Evolutionary conservation across 92 coral and sea anemone genomes (phyloP).

Genomic region (Zoanthus sociatus): DNA sequence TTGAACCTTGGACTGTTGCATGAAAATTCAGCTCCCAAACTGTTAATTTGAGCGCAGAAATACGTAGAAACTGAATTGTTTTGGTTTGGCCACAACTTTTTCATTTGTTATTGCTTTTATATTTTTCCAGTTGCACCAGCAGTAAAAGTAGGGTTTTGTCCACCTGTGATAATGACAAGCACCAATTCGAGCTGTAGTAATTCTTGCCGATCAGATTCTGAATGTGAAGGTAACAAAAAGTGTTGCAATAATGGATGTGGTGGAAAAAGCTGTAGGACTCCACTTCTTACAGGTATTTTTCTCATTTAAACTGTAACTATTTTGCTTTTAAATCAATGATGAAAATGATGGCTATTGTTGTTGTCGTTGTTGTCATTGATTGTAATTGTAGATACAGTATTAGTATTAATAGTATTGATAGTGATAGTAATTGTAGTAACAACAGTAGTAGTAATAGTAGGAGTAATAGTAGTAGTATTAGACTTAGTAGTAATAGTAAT

Average conservation of each 20-base stretch:
- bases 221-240: background rate
- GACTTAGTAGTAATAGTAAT: no score
- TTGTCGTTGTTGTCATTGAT: no score
- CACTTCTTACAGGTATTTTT: conserved; percentile 15
- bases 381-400: background rate
- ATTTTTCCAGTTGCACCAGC: background rate
- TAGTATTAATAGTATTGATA: no score
- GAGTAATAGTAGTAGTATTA: no score
- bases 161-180: background rate
- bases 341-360: no score
- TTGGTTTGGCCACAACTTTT: background rate
- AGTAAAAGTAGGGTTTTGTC: background rate
- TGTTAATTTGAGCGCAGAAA: no score
- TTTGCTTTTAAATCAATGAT: no score
- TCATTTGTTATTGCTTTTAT: background rate
- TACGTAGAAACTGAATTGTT: background rate
- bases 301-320: background rate
- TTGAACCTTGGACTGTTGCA: no score
- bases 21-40: no score
- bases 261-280: conserved; percentile 5
- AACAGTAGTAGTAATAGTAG: no score
- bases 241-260: conserved; percentile 31
- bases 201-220: conserved; percentile 18
- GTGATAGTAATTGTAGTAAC: no score
- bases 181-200: background rate